A percentile compares a stretch with the other conserved stretches of the same genome.
These are phyloP conservation scores for Megamerina dolium DNA, from an alignment of 2,888 invertebrate species.

Conservation along the genomic window DNA sequence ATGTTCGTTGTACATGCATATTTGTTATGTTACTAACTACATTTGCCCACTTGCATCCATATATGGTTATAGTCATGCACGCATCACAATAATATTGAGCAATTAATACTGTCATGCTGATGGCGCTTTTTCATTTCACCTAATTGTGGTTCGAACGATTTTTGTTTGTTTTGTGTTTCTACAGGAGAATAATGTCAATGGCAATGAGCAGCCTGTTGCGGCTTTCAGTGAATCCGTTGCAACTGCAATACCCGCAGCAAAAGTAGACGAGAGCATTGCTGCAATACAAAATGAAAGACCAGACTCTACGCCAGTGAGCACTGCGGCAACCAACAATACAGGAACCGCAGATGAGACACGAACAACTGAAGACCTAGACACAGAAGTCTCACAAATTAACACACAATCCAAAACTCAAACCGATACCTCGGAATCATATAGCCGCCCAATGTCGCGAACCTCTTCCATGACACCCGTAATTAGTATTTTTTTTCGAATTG, in stretches of 20 bases:
- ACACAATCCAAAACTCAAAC: slow-evolving; percentile 45
- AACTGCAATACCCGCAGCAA: slow-evolving; percentile 18
- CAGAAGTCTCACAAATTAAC: slow-evolving; percentile 50
- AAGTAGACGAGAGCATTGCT: slow-evolving; percentile 12
- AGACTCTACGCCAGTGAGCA: slow-evolving; percentile 20
- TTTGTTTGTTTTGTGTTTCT: slow-evolving; percentile 2
- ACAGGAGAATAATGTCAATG: slow-evolving; percentile 32
- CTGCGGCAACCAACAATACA: slow-evolving; percentile 17
- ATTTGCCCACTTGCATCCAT: too few species aligned
- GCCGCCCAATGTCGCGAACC: slow-evolving; percentile 50
- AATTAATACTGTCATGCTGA: too few species aligned
- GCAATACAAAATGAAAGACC: slow-evolving; percentile 1
- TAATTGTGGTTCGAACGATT: background rate
- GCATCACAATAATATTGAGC: too few species aligned
- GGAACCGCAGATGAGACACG: slow-evolving; percentile 38
- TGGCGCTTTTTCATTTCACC: slow-evolving; percentile 8
- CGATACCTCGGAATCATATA: slow-evolving; percentile 47
- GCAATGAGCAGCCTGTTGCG: too few species aligned
- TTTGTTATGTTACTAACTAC: too few species aligned
- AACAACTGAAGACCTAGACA: slow-evolving; percentile 48
- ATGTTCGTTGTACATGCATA: too few species aligned
- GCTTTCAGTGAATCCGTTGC: slow-evolving; percentile 16
- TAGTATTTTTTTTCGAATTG: slow-evolving; percentile 24
- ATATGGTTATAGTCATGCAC: too few species aligned
- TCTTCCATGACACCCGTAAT: slow-evolving; percentile 51